A percentile compares a stretch with the other conserved stretches of the same genome.
These are phyloP conservation scores for Mythimna lalbum DNA, from an alignment of 2,888 invertebrate species.

Conservation along the genomic window DNA sequence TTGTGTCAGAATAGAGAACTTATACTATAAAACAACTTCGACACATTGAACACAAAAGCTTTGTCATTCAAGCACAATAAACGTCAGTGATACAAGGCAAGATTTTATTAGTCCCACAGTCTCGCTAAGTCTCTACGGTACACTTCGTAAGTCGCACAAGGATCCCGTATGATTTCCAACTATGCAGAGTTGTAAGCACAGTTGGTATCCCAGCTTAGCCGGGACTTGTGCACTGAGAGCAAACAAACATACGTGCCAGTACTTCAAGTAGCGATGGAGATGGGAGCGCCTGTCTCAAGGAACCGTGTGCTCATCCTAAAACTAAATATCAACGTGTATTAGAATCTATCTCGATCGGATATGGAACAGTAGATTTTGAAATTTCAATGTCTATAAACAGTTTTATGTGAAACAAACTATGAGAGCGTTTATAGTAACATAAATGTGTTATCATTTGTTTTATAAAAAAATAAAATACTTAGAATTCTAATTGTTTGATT, in stretches of 20 bases:
- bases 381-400: constrained; percentile 23
- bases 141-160: constrained; percentile 43
- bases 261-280: constrained; percentile 63
- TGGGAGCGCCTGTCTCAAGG: constrained; percentile 47
- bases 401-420: constrained; percentile 23
- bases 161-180: constrained; percentile 60
- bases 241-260: constrained; percentile 63
- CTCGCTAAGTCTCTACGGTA: constrained; percentile 21
- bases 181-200: constrained; percentile 63
- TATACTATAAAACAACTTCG: not conserved
- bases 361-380: constrained; percentile 19
- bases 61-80: constrained; percentile 29
- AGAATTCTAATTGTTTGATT: no score
- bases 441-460: no score
- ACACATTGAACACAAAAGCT: constrained; percentile 10
- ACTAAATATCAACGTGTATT: constrained; percentile 17
- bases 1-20: constrained; percentile 15
- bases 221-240: constrained; percentile 68
- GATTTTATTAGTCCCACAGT: constrained; percentile 51
- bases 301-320: constrained; percentile 47
- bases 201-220: constrained; percentile 64
- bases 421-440: not conserved
- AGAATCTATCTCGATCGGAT: constrained; percentile 11
- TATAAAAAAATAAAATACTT: no score
- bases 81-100: constrained; percentile 28